phyloP scores from a whole-genome alignment of 1,140 invertebrate species.

The Heterodera carotae region DNA sequence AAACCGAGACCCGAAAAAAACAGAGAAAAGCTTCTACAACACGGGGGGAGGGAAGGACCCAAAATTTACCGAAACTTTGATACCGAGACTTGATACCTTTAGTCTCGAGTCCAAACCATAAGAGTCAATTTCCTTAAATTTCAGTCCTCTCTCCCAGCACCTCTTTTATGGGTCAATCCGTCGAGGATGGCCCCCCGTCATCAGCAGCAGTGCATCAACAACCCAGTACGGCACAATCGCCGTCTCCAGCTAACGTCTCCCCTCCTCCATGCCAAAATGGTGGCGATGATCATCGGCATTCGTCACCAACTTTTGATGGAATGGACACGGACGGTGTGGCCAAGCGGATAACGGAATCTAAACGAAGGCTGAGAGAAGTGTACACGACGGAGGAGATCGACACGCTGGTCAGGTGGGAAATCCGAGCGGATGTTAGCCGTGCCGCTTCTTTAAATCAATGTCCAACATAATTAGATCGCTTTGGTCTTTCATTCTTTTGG shows the following conservation, averaged over 20 bases:
- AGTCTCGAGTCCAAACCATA: too few species aligned
- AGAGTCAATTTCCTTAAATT: neutral
- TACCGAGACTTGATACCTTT: too few species aligned
- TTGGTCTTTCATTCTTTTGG: too few species aligned
- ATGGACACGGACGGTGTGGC: neutral
- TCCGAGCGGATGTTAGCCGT: neutral
- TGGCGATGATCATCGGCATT: neutral
- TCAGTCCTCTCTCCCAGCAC: constrained; percentile 12
- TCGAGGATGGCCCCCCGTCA: neutral
- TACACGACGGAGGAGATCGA: constrained; percentile 43
- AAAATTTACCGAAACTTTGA: too few species aligned
- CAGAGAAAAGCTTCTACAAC: too few species aligned
- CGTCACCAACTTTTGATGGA: neutral
- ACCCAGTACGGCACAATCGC: neutral
- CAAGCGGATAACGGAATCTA: constrained; percentile 32
- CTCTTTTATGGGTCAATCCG: neutral
- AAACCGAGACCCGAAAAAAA: too few species aligned
- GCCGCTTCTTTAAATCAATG: neutral
- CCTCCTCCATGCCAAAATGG: neutral
- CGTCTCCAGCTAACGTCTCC: neutral
- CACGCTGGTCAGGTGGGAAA: constrained; percentile 37
- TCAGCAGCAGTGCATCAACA: neutral
- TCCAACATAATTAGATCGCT: too few species aligned
- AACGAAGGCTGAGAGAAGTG: constrained; percentile 33
- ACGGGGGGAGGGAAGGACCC: too few species aligned